These are phyloP conservation scores for Cataglyphis rosenhaueri DNA, from an alignment of 2,888 invertebrate species.

Conservation along the genomic window DNA sequence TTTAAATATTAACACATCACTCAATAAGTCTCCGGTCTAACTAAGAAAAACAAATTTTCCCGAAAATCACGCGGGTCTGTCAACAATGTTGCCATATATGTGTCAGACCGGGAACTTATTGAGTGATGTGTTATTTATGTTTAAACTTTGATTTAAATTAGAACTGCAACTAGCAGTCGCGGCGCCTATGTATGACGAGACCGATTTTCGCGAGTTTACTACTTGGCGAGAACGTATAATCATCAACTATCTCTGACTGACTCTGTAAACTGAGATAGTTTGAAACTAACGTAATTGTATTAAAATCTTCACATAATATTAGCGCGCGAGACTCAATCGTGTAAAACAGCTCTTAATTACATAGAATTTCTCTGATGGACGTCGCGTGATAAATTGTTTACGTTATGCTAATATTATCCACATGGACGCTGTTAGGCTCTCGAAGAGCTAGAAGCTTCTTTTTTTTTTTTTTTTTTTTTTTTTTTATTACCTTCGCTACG, in stretches of 20 bases:
- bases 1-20: not conserved
- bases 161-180: too few relatives aligned
- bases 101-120: too few relatives aligned
- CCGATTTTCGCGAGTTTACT: slow-evolving; percentile 55
- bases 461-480: slow-evolving; percentile 9
- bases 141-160: not conserved
- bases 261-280: not conserved
- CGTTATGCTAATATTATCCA: not conserved
- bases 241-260: not conserved
- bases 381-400: slow-evolving; percentile 7
- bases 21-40: too few relatives aligned
- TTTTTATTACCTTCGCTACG: not conserved
- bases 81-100: too few relatives aligned
- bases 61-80: too few relatives aligned
- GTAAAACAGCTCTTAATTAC: not conserved
- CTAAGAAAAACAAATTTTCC: too few relatives aligned
- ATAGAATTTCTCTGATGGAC: not conserved
- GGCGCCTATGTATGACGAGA: not conserved
- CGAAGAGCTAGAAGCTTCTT: not conserved
- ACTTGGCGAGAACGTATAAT: slow-evolving; percentile 54
- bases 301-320: not conserved
- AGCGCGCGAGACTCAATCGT: not conserved
- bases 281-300: not conserved
- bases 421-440: not conserved
- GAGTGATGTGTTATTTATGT: too few relatives aligned